Evolutionary conservation across 2,797 vertebrate species (phyloP).

Genomic region (Poecilia velifera): DNA sequence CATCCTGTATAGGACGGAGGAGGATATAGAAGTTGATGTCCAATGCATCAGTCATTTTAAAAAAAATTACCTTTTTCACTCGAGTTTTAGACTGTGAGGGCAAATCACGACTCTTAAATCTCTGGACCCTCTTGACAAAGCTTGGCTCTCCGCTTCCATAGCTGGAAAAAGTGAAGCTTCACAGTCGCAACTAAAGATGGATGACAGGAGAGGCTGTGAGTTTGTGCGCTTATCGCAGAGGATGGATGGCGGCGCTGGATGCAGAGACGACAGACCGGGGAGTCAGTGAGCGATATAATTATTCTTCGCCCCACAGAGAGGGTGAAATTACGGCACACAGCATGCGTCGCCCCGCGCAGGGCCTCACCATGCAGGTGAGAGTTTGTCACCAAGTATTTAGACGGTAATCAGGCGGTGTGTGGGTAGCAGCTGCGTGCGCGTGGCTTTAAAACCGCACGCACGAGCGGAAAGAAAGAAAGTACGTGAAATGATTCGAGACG

Average conservation of each 20-base stretch:
- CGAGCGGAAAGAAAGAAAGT: constrained; percentile 6
- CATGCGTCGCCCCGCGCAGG: constrained; percentile 50
- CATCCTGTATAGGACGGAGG: not conserved
- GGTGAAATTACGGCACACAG: constrained; percentile 74
- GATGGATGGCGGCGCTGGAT: constrained; percentile 21
- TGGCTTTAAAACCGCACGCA: constrained; percentile 3
- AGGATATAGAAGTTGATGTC: not conserved
- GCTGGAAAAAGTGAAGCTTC: not conserved
- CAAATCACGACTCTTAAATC: not conserved
- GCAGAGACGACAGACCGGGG: constrained; percentile 56
- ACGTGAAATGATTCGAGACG: constrained; percentile 14
- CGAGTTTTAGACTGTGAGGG: not conserved
- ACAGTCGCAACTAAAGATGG: not conserved
- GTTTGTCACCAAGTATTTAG: constrained; percentile 20
- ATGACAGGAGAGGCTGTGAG: constrained; percentile 2
- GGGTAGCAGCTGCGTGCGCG: constrained; percentile 17
- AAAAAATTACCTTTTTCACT: not conserved
- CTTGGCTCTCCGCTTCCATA: not conserved
- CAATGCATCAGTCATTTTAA: not conserved
- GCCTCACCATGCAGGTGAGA: constrained; percentile 21
- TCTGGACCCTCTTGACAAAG: not conserved
- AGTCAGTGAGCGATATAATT: constrained; percentile 77
- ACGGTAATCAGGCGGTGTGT: constrained; percentile 23
- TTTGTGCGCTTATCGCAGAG: constrained; percentile 1
- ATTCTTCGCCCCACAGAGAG: constrained; percentile 75